Evolutionary conservation across 2,888 invertebrate genomes (phyloP), one percentile per base, ranked within the genome.

Genomic region (Mesodorylaimus sp.): DNA sequence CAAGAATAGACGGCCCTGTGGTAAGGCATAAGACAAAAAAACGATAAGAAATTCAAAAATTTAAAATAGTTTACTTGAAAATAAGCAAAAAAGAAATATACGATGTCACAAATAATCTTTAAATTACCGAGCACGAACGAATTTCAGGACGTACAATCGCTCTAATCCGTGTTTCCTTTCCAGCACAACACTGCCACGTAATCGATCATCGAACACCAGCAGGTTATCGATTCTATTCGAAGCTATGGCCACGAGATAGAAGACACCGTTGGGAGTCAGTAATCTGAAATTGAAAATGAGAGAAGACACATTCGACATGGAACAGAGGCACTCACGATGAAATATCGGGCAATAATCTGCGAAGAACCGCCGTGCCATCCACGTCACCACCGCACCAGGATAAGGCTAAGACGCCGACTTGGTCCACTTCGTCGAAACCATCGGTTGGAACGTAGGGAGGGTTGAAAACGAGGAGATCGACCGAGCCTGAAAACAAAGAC

Each of bases 371-470:
- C 24, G 27, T 24, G 25, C 59, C 63, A 23, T 54, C 60, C 7
- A 10, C 46, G 10, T 25, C 46, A 24, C 50, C 50, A n/a, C 38
- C 50, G 28, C 21, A n/a, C n/a, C n/a, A 28, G 37, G 36, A 50
- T 5, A 25, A 16, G 16, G 28, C 28, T 10, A 36, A 36, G 5
- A 32, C 13, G n/a, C 24, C 28, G 21, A 29, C 43, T 37, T 5
- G 19, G 16, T 16, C 7, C 70, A 91, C 89, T 19, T 75, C 70
- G 42, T 77, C n/a, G n/a, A n/a, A n/a, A n/a, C n/a, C 71, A 7
- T 79, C 77, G 1, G 91, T 91, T 1, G 85, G 82, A 38, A 97
- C 95, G 73, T 99, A 99, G 0, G 97, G 97, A 1, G 97, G 95
- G 75, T 97, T 97, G 64, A 93, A 97, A 48, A 99, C 65, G 50